Base-by-base conservation (phyloP, 2,797 vertebrate genomes). In the Lepilemur septentrionalis region DNA sequence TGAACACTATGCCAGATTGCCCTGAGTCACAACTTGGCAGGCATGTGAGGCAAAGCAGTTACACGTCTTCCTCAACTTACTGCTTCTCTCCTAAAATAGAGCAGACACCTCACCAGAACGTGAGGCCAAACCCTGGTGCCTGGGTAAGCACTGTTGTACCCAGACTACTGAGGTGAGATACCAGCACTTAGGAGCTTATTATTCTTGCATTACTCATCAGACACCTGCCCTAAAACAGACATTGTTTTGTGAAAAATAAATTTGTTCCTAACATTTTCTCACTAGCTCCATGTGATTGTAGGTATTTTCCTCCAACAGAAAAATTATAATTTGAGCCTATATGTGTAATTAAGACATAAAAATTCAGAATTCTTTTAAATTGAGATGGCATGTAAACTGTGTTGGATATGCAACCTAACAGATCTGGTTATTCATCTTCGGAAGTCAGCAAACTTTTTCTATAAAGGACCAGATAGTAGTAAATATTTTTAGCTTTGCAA, bases 1-100 rank as follows among this genome's bases (percentile, higher is more conserved):
- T 2, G 52, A 55, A 59, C 6, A 7, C 69, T 23, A 28, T 0
- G 6, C 96, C 97, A 97, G 95, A 95, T 72, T 93, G 94, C 86
- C 81, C 55, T 93, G 92, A 95, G 93, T 92, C 96, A 95, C 88
- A 93, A 59, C 73, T 89, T 96, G 88, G 97, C 95, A 94, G 73
- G 69, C 87, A 17, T 22, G 14, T 23, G 89, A 96, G 50, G 28
- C 38, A 55, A n/a, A 95, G 65, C 80, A 93, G 57, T 35, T 18
- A 83, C 50, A 82, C 0, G 4, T 35, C 57, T 96, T 92, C 93
- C 75, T 79, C 48, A n/a, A 32, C 46, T 78, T 30, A 65, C 4
- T 32, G n/a, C 25, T 72, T 88, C 80, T 78, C 28, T 63, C 52
- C 50, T 43, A 38, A 95, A 88, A 83, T 4, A 81, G 18, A 82